phyloP scores from a whole-genome alignment of 2,113 vertebrate genomes.

The Lichenostomus cassidix region DNA sequence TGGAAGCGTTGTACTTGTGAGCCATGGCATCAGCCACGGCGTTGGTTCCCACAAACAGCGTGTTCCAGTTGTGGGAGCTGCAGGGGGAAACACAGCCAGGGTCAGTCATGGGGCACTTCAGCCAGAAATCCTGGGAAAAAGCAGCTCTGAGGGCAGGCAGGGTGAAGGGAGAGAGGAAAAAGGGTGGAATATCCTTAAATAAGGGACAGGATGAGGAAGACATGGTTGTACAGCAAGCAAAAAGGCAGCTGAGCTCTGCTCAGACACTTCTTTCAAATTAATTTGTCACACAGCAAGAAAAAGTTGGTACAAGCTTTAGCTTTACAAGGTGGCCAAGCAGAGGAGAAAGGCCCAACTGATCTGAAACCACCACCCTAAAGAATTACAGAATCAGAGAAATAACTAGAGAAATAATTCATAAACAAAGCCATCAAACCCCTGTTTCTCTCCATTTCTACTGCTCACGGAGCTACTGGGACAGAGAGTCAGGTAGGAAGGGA shows the following conservation, averaged over 20 bases:
- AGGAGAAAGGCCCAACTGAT: background rate
- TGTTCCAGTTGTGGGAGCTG: constrained; percentile 97
- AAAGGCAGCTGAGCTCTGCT: background rate
- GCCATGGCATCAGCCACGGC: constrained; percentile 92
- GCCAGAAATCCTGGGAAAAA: background rate
- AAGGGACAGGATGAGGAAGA: background rate
- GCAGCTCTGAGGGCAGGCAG: background rate
- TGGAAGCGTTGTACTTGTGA: constrained; percentile 90
- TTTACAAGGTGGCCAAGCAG: background rate
- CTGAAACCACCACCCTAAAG: background rate
- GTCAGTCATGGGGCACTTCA: background rate
- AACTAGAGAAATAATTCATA: background rate
- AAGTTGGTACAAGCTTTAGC: background rate
- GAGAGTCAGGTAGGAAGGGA: background rate
- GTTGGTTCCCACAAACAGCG: constrained; percentile 90
- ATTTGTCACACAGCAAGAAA: background rate
- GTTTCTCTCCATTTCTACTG: background rate
- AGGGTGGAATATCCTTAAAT: background rate
- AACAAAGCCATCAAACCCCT: background rate
- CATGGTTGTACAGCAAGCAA: background rate
- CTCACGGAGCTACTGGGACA: background rate
- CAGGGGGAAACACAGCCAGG: background rate
- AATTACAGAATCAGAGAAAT: background rate
- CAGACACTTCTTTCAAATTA: background rate
- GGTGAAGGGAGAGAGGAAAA: background rate